Percentiles rank a stretch among this genome's conserved stretches.
Evolutionary conservation across 2,797 vertebrate genomes (phyloP).

Genomic region (Monodelphis domestica): DNA sequence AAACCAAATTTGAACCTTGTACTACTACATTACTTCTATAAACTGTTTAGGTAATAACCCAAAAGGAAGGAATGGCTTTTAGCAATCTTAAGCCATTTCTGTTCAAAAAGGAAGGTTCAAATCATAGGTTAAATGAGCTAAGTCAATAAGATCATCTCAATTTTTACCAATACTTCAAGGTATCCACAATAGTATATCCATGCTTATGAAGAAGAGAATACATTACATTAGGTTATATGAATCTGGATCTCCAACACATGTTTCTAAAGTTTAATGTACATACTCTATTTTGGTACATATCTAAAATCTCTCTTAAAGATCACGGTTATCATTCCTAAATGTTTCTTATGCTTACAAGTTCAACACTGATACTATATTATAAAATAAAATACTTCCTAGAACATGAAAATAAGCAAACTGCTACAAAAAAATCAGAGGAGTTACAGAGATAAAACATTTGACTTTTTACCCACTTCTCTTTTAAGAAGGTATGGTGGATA

Average conservation of each 20-base stretch:
- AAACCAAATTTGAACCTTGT: neutral
- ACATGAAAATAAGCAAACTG: neutral
- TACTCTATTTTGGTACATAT: constrained; percentile 31
- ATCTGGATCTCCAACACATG: neutral
- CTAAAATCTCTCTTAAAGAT: constrained; percentile 2
- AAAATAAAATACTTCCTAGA: neutral
- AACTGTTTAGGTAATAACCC: neutral
- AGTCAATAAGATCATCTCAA: neutral
- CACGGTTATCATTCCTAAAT: neutral
- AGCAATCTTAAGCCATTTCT: neutral
- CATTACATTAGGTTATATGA: neutral
- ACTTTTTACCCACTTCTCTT: neutral
- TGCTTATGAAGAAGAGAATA: neutral
- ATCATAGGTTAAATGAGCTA: neutral
- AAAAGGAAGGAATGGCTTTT: neutral
- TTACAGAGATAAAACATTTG: neutral
- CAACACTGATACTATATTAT: neutral
- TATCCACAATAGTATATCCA: too few species aligned
- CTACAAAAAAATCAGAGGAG: neutral
- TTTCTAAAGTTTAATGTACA: constrained; percentile 5
- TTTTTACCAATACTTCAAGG: neutral
- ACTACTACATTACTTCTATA: neutral
- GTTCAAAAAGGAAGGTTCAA: neutral
- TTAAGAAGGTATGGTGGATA: neutral
- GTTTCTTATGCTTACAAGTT: constrained; percentile 14